Evolutionary conservation across 2,797 vertebrate species (phyloP), one percentile per base, ranked within the genome.

Genomic region (Eleutherodactylus coqui): DNA sequence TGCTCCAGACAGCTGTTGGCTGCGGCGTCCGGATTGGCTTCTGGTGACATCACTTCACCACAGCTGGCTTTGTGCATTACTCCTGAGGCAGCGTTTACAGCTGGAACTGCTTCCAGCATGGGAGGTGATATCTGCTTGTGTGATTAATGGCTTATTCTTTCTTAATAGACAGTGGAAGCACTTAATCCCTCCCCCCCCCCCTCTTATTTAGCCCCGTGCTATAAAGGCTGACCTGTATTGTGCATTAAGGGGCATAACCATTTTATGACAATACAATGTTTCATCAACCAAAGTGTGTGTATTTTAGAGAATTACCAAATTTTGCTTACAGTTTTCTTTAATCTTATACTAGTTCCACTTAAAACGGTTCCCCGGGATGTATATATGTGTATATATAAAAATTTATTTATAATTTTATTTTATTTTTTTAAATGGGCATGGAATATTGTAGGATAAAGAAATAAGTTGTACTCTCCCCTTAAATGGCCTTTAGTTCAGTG

Each of bases 131-230:
- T 77, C 49, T 73, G 27, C 75, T 77, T 36, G 13, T 83, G 55
- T 88, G 84, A 88, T 88, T 86, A 86, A 86, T 86, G 76, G 82
- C 29, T 67, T 75, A 75, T 84, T 43, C 60, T 32, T 87, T 64
- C 27, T 34, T 62, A 38, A 73, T 70, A 41, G 47, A 38, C 47
- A 64, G 67, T 27, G 55, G 3, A 53, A 78, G 73, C 67, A 67
- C n/a, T 86, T 82, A 53, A 82, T 53, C 51, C 41, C 51, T 45
- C 36, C 49, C 55, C 60, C n/a, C n/a, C n/a, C n/a, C n/a, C n/a
- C n/a, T n/a, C n/a, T 29, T 58, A 16, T 81, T 64, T 64, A 75
- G 49, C 82, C 70, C 70, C 36, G 34, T 43, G 13, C 67, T 41
- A 49, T 75, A 51, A 73, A 27, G 21, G 27, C 19, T 80, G 55